phyloP scores from a whole-genome alignment of 2,797 vertebrate genomes.

The Hydrocynus forskahlii region DNA sequence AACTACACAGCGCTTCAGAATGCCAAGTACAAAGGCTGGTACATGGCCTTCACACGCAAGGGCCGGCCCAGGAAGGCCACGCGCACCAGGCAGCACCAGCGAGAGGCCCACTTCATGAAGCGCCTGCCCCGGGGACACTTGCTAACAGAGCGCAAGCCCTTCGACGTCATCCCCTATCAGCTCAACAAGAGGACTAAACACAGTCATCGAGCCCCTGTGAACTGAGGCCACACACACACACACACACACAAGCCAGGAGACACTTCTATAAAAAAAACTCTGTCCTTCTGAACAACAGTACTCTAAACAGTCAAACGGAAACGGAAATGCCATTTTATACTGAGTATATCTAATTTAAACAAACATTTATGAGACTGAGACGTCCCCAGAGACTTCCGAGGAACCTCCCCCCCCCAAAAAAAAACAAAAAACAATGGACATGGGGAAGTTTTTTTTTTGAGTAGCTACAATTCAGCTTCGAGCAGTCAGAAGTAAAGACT shows the following conservation, averaged over 20 bases:
- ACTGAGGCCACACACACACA: slow-evolving; percentile 63
- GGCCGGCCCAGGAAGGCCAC: slow-evolving; percentile 95
- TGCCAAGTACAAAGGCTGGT: slow-evolving; percentile 97
- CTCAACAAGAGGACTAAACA: slow-evolving; percentile 94
- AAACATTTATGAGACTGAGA: slow-evolving; percentile 23
- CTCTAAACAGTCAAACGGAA: slow-evolving; percentile 39
- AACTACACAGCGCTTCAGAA: slow-evolving; percentile 99
- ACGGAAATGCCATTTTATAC: slow-evolving; percentile 22
- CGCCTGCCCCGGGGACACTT: slow-evolving; percentile 93
- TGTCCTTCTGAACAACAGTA: not conserved
- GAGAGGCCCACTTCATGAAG: slow-evolving; percentile 99
- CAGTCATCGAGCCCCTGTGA: slow-evolving; percentile 61
- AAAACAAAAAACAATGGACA: not conserved
- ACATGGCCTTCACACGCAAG: slow-evolving; percentile 98
- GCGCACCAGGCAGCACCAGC: slow-evolving; percentile 96
- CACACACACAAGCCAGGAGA: slow-evolving; percentile 7
- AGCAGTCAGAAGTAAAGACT: slow-evolving; percentile 3
- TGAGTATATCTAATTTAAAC: slow-evolving; percentile 41
- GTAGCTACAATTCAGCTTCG: not conserved
- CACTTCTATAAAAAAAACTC: not conserved
- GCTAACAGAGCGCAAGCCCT: slow-evolving; percentile 89
- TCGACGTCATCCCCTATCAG: slow-evolving; percentile 94
- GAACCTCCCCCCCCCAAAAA: not conserved
- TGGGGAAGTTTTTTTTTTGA: slow-evolving; percentile 4
- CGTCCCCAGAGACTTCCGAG: not conserved